phyloP scores from a whole-genome alignment of 1,140 invertebrate genomes.

The Drosophila repleta region DNA sequence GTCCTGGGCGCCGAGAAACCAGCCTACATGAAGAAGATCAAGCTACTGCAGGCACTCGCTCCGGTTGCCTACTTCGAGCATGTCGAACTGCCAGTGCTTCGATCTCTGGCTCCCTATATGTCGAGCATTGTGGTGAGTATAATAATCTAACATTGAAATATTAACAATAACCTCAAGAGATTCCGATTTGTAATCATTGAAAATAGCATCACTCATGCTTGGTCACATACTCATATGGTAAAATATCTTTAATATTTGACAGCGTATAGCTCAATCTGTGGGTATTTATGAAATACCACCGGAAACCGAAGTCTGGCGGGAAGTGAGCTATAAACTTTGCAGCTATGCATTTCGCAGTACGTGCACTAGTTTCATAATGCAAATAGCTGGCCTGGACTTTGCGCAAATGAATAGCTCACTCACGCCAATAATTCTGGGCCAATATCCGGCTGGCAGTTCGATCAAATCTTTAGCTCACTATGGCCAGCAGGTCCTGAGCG shows the following conservation, averaged over 20 bases:
- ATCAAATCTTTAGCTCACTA: conserved; percentile 47
- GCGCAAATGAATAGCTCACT: conserved; percentile 84
- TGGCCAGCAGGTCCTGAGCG: conserved; percentile 42
- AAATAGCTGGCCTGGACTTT: conserved; percentile 84
- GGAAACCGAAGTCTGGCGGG: conserved; percentile 52
- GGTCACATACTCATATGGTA: no score
- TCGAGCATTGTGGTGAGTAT: conserved; percentile 4
- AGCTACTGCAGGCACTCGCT: conserved; percentile 86
- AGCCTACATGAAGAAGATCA: conserved; percentile 88
- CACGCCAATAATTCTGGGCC: conserved; percentile 25
- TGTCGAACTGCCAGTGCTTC: conserved; percentile 3
- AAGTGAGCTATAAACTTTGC: conserved; percentile 40
- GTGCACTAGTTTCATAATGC: conserved; percentile 85
- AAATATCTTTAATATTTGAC: not conserved
- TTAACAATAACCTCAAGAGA: no score
- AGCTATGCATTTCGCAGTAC: conserved; percentile 68
- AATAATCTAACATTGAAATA: not conserved
- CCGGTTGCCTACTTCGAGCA: conserved; percentile 84
- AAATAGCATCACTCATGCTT: no score
- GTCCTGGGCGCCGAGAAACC: conserved; percentile 87
- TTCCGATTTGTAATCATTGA: not conserved
- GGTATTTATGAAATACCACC: conserved; percentile 62
- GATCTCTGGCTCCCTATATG: not conserved
- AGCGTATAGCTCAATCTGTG: conserved; percentile 28
- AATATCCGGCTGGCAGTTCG: conserved; percentile 44